Base-by-base conservation (phyloP, 1,140 invertebrate genomes). In the Saccostrea glomerata region DNA sequence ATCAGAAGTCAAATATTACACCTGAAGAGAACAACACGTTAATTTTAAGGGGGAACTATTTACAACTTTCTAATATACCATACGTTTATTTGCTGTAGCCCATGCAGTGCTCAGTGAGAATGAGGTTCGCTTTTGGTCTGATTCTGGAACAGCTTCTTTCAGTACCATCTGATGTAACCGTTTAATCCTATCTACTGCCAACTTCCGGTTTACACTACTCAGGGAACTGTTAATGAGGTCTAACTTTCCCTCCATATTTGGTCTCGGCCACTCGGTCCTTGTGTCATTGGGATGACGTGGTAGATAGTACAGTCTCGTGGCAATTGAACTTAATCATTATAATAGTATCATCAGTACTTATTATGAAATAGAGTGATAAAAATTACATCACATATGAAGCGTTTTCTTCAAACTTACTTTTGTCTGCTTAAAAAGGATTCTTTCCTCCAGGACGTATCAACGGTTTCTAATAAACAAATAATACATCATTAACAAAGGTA, bases 141-240 rank as follows among this genome's bases (percentile, higher is more conserved):
- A 77, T 6, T 12, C 30, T 36, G 70, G 70, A 15, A 77, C 13
- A 17, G 25, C 30, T 25, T 77, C 70, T 15, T 15, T 77, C 23
- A 77, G 23, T 30, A 77, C 70, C 11, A 77, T 3, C 30, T 77
- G 25, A 77, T 77, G 25, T 25, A 77, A 17, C 70, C 15, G 25
- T 12, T 25, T 77, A 4, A 30, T 77, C 25, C 70, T 77, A 36
- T 77, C 4, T 17, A 77, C 25, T 30, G 70, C 70, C 30, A 77
- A 25, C 70, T 36, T 77, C 25, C 70, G 70, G 70, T 77, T 77
- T 3, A 77, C 15, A 5, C 12, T 36, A 9, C 25, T 36, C 70
- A 77, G 70, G 36, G 70, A 77, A 36, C 25, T 77, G 25, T 77
- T 77, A 36, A 77, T 77, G 23, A 25, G 15, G 15, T 77, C 70